Evolutionary conservation across 2,888 invertebrate species (phyloP).

Genomic region (Drosophila antonietae): DNA sequence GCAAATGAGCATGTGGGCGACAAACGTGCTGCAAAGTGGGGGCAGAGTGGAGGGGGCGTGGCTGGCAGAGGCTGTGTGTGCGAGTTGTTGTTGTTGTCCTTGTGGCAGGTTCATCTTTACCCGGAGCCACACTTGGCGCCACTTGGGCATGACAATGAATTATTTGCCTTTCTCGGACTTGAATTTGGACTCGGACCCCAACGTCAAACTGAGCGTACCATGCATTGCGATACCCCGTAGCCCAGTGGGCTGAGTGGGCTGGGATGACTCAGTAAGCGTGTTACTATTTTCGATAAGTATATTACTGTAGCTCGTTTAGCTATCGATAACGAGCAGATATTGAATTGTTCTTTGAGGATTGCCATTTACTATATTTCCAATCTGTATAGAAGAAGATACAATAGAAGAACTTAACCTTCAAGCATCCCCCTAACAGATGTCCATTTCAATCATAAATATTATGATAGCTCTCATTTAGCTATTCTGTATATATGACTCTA

Average conservation of each 20-base stretch:
- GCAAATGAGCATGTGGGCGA: conserved; percentile 39
- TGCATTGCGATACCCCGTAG: conserved; percentile 6
- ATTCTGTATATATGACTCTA: too few relatives aligned
- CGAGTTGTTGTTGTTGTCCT: conserved; percentile 11
- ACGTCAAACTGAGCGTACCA: conserved; percentile 3
- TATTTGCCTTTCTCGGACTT: conserved; percentile 71
- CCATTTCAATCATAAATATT: too few relatives aligned
- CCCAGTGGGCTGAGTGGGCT: not conserved
- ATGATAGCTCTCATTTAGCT: too few relatives aligned
- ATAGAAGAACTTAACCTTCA: too few relatives aligned
- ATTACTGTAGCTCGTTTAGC: not conserved
- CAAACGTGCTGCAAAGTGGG: conserved; percentile 24
- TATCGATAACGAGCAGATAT: not conserved
- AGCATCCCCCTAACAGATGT: too few relatives aligned
- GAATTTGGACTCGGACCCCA: conserved; percentile 13
- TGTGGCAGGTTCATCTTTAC: conserved; percentile 72
- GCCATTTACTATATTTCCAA: not conserved
- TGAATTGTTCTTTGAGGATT: too few relatives aligned
- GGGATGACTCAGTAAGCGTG: not conserved
- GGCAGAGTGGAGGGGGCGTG: not conserved
- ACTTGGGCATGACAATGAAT: conserved; percentile 81
- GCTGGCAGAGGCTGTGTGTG: not conserved
- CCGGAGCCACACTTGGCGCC: conserved; percentile 48
- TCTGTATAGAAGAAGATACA: too few relatives aligned
- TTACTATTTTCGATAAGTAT: not conserved